Evolutionary conservation across 2,888 invertebrate species (phyloP).

Genomic region (Drosophila mimica): DNA sequence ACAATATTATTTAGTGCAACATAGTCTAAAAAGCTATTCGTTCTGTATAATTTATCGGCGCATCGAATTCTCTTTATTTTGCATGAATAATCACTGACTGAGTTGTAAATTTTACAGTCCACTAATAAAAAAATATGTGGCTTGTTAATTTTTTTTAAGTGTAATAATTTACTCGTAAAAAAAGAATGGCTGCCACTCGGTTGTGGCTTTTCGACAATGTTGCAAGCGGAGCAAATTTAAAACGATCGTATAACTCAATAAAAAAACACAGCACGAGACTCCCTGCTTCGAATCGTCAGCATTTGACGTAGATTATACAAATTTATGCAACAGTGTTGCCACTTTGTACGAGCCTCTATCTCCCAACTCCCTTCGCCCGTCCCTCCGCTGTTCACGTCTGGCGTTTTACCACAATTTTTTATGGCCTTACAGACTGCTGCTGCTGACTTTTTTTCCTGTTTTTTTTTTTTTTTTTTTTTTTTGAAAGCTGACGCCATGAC

Average conservation of each 20-base stretch:
- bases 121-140: neutral
- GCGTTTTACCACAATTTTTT: conserved; percentile 46
- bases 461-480: conserved; percentile 19
- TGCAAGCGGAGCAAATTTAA: conserved; percentile 56
- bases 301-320: conserved; percentile 71
- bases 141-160: neutral
- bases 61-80: neutral
- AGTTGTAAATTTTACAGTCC: neutral
- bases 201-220: conserved; percentile 18
- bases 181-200: conserved; percentile 5
- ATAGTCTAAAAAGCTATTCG: neutral
- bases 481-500: conserved; percentile 39
- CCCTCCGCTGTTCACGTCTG: neutral
- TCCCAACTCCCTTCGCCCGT: neutral
- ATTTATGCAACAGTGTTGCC: conserved; percentile 76
- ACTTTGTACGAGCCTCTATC: conserved; percentile 46
- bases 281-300: conserved; percentile 40
- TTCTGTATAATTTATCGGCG: neutral
- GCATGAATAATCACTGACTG: neutral
- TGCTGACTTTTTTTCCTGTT: conserved; percentile 22
- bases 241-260: conserved; percentile 70
- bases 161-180: neutral
- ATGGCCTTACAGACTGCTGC: conserved; percentile 50
- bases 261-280: conserved; percentile 32
- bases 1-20: neutral